phyloP scores from a whole-genome alignment of 2,888 invertebrate species.

The Cantharis flavilabris region DNA sequence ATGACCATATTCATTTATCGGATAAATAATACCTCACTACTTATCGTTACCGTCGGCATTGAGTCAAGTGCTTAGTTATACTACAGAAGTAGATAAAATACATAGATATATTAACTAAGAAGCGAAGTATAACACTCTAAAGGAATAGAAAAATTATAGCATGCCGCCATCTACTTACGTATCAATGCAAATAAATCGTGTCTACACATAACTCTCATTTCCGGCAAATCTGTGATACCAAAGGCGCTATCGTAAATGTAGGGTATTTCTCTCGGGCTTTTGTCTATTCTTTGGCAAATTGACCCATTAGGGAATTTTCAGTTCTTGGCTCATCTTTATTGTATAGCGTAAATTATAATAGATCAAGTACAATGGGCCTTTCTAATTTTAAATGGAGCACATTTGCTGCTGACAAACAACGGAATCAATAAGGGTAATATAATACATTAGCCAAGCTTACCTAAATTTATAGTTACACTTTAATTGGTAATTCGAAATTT shows the following conservation, averaged over 20 bases:
- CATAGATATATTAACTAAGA: neutral
- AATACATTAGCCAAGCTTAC: neutral
- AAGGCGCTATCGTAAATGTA: neutral
- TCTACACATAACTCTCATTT: neutral
- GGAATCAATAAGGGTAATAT: conserved; percentile 6
- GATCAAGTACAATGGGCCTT: neutral
- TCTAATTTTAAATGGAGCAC: conserved; percentile 5
- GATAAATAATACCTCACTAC: too few species aligned
- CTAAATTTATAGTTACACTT: conserved; percentile 9
- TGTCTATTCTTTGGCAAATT: neutral
- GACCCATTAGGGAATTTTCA: neutral
- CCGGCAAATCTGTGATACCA: neutral
- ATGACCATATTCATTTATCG: too few species aligned
- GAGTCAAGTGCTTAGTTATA: too few species aligned
- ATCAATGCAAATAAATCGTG: neutral
- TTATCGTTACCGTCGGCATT: too few species aligned
- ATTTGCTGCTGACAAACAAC: conserved; percentile 3
- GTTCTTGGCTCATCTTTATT: neutral
- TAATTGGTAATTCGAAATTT: conserved; percentile 11
- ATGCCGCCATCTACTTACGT: neutral
- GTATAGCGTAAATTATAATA: neutral
- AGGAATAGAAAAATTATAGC: neutral
- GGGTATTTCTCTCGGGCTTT: neutral
- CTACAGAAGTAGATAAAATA: too few species aligned
- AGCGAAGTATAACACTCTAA: neutral